Percentiles rank a stretch among this genome's conserved stretches.
Conservation (phyloP, 2,888 invertebrate genomes). For the Volucella inanis region DNA sequence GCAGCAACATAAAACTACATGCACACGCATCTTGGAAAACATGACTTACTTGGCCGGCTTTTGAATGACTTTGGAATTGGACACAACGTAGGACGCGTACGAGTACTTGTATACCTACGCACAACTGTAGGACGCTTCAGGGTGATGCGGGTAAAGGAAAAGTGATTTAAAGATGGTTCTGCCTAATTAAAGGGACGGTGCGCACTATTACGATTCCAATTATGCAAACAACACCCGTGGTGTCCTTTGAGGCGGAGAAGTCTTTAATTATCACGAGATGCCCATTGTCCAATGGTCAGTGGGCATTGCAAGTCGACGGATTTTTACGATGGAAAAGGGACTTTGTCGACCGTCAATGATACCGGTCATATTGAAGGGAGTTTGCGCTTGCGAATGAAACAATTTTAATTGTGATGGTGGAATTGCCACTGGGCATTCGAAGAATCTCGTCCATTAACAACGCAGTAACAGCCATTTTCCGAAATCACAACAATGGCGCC, state of each 20-base stretch:
- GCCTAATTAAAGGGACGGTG: conserved; percentile 69
- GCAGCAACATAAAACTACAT: conserved; percentile 49
- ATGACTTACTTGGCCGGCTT: conserved; percentile 69
- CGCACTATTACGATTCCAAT: conserved; percentile 68
- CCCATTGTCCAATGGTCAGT: background rate
- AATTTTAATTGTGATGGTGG: too few relatives aligned
- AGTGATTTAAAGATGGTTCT: conserved; percentile 48
- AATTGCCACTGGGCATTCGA: too few relatives aligned
- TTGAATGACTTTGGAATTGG: conserved; percentile 9
- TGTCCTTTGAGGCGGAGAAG: conserved; percentile 51
- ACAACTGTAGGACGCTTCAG: conserved; percentile 9
- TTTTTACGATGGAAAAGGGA: too few relatives aligned
- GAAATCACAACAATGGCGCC: too few relatives aligned
- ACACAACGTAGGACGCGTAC: background rate
- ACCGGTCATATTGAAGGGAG: too few relatives aligned
- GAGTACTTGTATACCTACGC: background rate
- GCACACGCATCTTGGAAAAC: conserved; percentile 72
- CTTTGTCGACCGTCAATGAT: too few relatives aligned
- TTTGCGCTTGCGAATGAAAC: too few relatives aligned
- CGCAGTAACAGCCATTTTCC: too few relatives aligned
- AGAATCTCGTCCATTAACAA: too few relatives aligned
- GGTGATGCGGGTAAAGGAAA: conserved; percentile 22
- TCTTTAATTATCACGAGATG: conserved; percentile 62
- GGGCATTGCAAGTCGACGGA: background rate
- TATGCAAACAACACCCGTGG: conserved; percentile 71